Evolutionary conservation across 2,888 invertebrate species (phyloP).

Genomic region (Electrophaes corylata): DNA sequence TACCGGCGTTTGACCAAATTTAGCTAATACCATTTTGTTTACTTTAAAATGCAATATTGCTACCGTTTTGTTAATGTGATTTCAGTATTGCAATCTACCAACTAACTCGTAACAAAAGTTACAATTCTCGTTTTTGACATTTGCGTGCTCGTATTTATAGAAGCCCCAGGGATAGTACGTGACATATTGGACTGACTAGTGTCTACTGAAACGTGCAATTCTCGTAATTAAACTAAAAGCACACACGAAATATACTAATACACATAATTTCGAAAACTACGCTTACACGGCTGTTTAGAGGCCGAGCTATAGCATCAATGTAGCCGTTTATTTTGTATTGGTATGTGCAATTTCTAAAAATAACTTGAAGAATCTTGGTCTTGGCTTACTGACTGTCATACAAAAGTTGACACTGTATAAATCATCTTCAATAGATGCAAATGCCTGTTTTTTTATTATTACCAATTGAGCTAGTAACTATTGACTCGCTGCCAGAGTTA

Average conservation of each 20-base stretch:
- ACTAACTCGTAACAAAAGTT: slow-evolving; percentile 44
- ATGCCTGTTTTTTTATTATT: no score
- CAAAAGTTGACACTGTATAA: no score
- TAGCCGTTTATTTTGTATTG: no score
- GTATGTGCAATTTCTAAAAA: no score
- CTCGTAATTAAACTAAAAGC: slow-evolving; percentile 22
- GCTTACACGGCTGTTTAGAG: neutral
- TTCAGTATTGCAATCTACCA: slow-evolving; percentile 29
- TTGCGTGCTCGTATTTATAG: slow-evolving; percentile 4
- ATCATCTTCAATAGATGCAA: no score
- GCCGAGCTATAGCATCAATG: neutral
- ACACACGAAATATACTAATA: slow-evolving; percentile 9
- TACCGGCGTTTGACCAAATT: neutral
- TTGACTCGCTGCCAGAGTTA: no score
- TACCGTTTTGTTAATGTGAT: neutral
- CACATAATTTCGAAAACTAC: neutral
- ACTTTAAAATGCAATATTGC: neutral
- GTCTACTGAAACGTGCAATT: slow-evolving; percentile 15
- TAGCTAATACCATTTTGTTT: no score
- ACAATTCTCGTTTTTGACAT: neutral
- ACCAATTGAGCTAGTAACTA: no score
- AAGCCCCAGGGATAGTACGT: slow-evolving; percentile 16
- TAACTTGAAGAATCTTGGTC: no score
- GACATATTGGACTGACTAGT: slow-evolving; percentile 18
- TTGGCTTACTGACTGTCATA: no score